Evolutionary conservation across 2,113 vertebrate species (phyloP).

Genomic region (Indicator indicator): DNA sequence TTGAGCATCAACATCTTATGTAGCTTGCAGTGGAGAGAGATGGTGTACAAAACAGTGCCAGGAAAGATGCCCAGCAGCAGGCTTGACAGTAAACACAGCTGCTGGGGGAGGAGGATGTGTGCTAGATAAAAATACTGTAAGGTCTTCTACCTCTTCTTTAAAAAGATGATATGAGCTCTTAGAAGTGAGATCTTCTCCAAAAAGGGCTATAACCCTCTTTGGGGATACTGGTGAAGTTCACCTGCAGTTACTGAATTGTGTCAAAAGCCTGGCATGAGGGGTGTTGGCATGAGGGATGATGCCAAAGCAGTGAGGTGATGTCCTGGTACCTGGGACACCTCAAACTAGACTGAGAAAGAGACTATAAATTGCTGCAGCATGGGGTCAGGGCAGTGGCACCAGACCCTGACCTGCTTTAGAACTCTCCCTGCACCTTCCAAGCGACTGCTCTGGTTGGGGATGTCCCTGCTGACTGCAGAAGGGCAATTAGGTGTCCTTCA

Average conservation of each 20-base stretch:
- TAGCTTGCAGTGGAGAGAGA: accelerated
- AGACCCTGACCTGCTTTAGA: not conserved
- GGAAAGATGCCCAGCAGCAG: not conserved
- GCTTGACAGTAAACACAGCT: not conserved
- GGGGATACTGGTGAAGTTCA: too few relatives aligned
- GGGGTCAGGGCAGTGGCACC: not conserved
- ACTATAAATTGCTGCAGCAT: not conserved
- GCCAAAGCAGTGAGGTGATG: not conserved
- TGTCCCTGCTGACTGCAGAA: too few relatives aligned
- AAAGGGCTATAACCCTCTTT: not conserved
- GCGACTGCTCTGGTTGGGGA: too few relatives aligned
- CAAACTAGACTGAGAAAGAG: not conserved
- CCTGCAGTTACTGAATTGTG: not conserved
- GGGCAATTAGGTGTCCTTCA: too few relatives aligned
- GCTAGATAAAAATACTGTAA: too few relatives aligned
- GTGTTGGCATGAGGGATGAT: not conserved
- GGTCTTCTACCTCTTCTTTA: not conserved
- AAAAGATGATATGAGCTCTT: too few relatives aligned
- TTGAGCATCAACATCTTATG: not conserved
- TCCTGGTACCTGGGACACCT: not conserved
- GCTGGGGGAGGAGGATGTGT: too few relatives aligned
- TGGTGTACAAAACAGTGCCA: not conserved
- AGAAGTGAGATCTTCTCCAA: too few relatives aligned
- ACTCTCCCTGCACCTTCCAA: not conserved
- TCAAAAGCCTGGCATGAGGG: not conserved